Conservation (phyloP, 2,888 invertebrate species). For the Nomada ferruginata region DNA sequence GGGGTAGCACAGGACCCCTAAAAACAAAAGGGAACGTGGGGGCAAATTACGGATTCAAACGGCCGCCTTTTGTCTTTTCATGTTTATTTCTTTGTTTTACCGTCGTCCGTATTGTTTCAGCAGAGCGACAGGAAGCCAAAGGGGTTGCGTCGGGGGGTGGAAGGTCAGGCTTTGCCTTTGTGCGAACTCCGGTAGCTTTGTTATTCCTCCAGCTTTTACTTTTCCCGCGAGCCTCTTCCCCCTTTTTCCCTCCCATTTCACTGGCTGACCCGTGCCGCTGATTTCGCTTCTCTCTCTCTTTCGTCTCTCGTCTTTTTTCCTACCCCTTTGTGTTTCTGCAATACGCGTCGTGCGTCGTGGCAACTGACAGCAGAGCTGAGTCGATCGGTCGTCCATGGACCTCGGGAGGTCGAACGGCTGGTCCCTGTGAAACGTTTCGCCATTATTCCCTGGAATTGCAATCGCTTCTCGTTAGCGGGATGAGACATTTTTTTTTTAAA, state of each 20-base stretch:
- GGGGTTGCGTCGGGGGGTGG: conserved; percentile 37
- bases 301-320: conserved; percentile 15
- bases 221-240: conserved; percentile 44
- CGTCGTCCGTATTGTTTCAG: conserved; percentile 81
- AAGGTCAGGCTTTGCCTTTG: conserved; percentile 74
- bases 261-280: conserved; percentile 58
- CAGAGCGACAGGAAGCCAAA: conserved; percentile 54
- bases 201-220: conserved; percentile 74
- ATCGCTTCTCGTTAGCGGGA: conserved; percentile 54
- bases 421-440: conserved; percentile 2
- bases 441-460: conserved; percentile 35
- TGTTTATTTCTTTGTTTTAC: conserved; percentile 83
- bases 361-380: conserved; percentile 47
- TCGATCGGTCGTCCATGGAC: conserved; percentile 53
- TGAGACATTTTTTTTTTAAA: conserved; percentile 18
- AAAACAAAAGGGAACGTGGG: conserved; percentile 80
- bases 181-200: conserved; percentile 74
- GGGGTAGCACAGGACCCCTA: conserved; percentile 60
- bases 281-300: conserved; percentile 31
- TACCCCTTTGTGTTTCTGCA: conserved; percentile 36
- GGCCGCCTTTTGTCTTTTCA: conserved; percentile 82
- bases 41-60: conserved; percentile 84
- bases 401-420: conserved; percentile 49
- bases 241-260: conserved; percentile 48
- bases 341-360: conserved; percentile 34